Conservation (phyloP, 2,797 vertebrate species). For the Artibeus jamaicensis region DNA sequence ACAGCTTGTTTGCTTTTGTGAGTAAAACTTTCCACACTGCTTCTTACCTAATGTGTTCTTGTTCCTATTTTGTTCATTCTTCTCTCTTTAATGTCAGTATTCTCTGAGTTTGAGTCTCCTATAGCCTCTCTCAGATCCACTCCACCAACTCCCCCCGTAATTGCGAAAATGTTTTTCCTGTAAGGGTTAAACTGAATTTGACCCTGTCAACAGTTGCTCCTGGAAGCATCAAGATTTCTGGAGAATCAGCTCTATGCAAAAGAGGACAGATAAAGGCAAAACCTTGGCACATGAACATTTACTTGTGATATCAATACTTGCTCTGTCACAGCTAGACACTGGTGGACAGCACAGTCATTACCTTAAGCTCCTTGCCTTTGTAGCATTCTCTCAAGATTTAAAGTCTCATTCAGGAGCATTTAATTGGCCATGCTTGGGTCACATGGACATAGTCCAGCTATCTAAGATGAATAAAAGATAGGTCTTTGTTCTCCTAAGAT, state of each 20-base stretch:
- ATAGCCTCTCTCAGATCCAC: background rate
- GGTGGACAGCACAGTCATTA: background rate
- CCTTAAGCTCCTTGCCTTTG: background rate
- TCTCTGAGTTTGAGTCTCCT: background rate
- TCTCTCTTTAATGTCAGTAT: background rate
- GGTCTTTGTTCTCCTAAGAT: background rate
- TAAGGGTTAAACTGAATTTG: background rate
- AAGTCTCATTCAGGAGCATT: background rate
- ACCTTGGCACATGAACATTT: background rate
- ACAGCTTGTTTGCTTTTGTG: background rate
- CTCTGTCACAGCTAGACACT: no score
- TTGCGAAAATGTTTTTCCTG: background rate
- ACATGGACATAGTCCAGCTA: no score
- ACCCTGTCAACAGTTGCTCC: background rate
- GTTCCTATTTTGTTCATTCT: background rate
- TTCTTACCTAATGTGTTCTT: background rate
- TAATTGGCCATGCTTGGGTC: fast-evolving
- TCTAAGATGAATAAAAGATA: background rate
- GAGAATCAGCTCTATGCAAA: background rate
- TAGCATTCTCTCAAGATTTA: background rate
- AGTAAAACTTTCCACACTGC: background rate
- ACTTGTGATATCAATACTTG: background rate
- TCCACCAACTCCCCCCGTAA: background rate
- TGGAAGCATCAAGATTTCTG: background rate
- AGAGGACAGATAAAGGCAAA: background rate